Evolutionary conservation across 1,140 invertebrate species (phyloP).

Genomic region (Tetramorium alpestre): DNA sequence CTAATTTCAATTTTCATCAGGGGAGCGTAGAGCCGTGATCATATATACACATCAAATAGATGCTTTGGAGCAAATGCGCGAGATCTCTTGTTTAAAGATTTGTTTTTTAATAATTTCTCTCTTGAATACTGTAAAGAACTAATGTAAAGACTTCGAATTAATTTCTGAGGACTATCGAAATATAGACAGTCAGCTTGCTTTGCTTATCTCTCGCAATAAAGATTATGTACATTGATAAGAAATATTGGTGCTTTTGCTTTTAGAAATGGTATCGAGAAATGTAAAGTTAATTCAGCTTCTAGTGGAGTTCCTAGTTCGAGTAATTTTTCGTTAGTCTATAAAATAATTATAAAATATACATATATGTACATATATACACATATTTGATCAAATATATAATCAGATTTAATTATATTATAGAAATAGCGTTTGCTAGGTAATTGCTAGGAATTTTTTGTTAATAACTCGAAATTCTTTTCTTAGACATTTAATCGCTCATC

Average conservation of each 20-base stretch:
- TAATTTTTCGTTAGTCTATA: not conserved
- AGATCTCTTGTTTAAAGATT: not conserved
- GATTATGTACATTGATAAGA: not conserved
- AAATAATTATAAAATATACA: not conserved
- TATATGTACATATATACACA: not conserved
- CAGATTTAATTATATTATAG: not conserved
- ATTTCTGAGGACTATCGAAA: slow-evolving; percentile 53
- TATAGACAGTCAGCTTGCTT: slow-evolving; percentile 15
- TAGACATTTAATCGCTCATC: not conserved
- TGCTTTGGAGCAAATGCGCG: not conserved
- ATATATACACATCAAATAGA: slow-evolving; percentile 12
- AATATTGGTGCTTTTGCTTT: not conserved
- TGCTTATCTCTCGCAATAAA: slow-evolving; percentile 20
- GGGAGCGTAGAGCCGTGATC: not conserved
- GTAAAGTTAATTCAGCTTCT: not conserved
- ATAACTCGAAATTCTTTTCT: not conserved
- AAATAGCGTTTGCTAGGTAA: too few species aligned
- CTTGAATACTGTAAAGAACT: not conserved
- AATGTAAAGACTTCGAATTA: slow-evolving; percentile 10
- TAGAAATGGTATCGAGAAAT: not conserved
- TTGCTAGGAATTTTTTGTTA: not conserved
- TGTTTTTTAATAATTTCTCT: slow-evolving; percentile 4
- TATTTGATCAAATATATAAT: not conserved
- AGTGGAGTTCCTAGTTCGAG: not conserved
- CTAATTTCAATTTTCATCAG: slow-evolving; percentile 34